Evolutionary conservation across 2,113 vertebrate species (phyloP), one percentile per base, ranked within the genome.

Genomic region (Ammodramus savannarum): DNA sequence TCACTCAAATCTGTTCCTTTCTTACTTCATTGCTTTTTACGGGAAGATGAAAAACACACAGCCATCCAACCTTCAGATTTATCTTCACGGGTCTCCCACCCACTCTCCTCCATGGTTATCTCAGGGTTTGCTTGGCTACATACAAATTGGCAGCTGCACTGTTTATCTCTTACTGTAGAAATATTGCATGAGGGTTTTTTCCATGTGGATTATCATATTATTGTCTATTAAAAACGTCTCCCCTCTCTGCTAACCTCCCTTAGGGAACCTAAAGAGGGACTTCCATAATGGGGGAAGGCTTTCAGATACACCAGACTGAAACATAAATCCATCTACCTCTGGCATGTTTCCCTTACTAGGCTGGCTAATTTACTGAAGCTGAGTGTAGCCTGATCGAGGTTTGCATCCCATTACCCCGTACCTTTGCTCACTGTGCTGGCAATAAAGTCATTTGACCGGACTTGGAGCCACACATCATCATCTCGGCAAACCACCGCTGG

Each of bases 211-310:
- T 90, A 96, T 91, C 96, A 93, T 92, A 93, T 96, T 96, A 93
- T 96, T 94, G 92, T 94, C 81, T 87, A 87, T 95, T 96, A 95
- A 96, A 97, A 96, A 95, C 78, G 73, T 95, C 87, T 96, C 89
- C 92, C 82, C 87, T 91, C 77, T 89, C 95, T 54, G 79, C 93
- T 96, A 90, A 84, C 79, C 89, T 96, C 96, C 97, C 91, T 94
- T 62, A 92, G 97, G 96, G 96, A 95, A n/a, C 80, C 58, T 87
- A 89, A 95, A 93, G 86, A 91, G 95, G 92, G 94, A 93, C 91
- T 93, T 94, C 85, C 68, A 76, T 96, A 96, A 97, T 93, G 89
- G 87, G 77, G 76, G 32, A 95, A 97, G 86, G 96, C 96, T 97
- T 96, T 97, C 96, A 94, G 90, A 96, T 89, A 90, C 51, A 87